Evolutionary conservation across 2,113 vertebrate genomes (phyloP).

Genomic region (Tupaia chinensis): DNA sequence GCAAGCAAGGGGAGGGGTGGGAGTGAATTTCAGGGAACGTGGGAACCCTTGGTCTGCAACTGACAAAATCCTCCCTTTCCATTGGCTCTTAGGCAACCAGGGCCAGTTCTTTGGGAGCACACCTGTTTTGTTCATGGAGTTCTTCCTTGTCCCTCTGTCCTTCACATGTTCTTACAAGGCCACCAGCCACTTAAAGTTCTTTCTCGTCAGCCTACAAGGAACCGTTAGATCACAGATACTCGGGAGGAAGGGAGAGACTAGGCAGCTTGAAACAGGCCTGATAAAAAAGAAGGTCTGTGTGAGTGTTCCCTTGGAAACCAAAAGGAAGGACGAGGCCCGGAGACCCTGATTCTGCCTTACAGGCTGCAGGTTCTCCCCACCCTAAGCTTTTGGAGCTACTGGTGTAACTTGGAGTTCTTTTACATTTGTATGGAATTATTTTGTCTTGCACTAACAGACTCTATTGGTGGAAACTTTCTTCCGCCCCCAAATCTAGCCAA

Average conservation of each 20-base stretch:
- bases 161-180: background rate
- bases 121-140: background rate
- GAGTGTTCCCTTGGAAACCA: background rate
- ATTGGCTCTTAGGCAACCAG: background rate
- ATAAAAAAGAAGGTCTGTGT: background rate
- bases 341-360: background rate
- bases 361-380: background rate
- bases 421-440: conserved; percentile 42
- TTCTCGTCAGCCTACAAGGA: background rate
- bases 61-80: background rate
- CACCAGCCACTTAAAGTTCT: background rate
- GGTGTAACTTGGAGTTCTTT: background rate
- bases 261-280: background rate
- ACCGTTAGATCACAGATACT: background rate
- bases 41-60: background rate
- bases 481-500: conserved; percentile 58
- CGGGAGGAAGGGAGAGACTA: background rate
- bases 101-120: background rate
- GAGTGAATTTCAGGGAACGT: background rate
- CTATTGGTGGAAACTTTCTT: conserved; percentile 62
- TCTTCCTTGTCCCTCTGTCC: background rate
- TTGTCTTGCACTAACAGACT: conserved; percentile 55
- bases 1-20: background rate
- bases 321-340: background rate
- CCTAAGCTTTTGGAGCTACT: background rate